Conservation (phyloP, 2,797 vertebrate genomes). For the Serranus cabrilla region DNA sequence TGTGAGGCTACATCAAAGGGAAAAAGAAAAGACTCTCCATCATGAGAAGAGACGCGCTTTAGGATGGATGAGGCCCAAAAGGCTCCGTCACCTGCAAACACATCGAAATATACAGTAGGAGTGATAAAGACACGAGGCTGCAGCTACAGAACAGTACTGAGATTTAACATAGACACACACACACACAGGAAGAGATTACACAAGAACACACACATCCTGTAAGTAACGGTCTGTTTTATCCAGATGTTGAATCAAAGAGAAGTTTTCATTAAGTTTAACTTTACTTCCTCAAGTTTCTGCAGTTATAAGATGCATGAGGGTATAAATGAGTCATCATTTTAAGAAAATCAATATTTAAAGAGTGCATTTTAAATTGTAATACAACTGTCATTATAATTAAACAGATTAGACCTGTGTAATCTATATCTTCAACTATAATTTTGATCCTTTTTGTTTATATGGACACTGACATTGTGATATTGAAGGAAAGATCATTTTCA, state of each 20-base stretch:
- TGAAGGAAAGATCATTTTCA: too few relatives aligned
- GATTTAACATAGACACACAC: neutral
- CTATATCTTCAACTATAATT: too few relatives aligned
- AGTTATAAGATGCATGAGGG: neutral
- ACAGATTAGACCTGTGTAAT: neutral
- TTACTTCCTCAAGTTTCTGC: conserved; percentile 23
- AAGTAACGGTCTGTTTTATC: conserved; percentile 19
- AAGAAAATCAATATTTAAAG: neutral
- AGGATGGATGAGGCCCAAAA: conserved; percentile 70
- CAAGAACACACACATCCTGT: neutral
- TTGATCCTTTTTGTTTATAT: too few relatives aligned
- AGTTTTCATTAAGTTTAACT: conserved; percentile 2
- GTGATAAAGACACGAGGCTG: conserved; percentile 43
- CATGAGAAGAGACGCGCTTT: conserved; percentile 9
- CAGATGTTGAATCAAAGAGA: conserved; percentile 46
- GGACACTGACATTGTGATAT: too few relatives aligned
- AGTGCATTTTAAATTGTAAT: neutral
- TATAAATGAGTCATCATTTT: neutral
- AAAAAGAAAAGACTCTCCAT: conserved; percentile 16
- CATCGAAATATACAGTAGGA: conserved; percentile 15
- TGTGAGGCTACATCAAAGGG: conserved; percentile 19
- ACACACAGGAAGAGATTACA: neutral
- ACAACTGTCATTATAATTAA: neutral
- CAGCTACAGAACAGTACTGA: conserved; percentile 25
- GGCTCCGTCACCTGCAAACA: conserved; percentile 61